Percentiles rank a stretch among this genome's conserved stretches.
These are phyloP conservation scores for Gryllus longicercus DNA, from an alignment of 2,888 invertebrate genomes.

Conservation along the genomic window DNA sequence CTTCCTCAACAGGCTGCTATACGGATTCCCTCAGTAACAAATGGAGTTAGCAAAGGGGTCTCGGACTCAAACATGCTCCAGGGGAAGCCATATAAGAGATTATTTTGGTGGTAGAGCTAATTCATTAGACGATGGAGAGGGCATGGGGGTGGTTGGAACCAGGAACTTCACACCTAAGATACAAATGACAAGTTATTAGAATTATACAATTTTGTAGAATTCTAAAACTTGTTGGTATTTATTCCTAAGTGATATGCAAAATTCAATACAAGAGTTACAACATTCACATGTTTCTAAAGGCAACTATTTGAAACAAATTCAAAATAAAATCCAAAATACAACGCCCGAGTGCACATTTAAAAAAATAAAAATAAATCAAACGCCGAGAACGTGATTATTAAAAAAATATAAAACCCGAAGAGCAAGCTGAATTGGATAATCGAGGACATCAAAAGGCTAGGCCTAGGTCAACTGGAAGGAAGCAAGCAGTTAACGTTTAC, in stretches of 20 bases:
- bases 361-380: no score
- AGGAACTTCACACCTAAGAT: slow-evolving; percentile 26
- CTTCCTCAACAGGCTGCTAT: not conserved
- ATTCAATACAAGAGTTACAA: no score
- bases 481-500: no score
- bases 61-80: slow-evolving; percentile 28
- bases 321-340: no score
- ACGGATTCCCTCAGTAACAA: slow-evolving; percentile 26
- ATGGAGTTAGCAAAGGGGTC: slow-evolving; percentile 27
- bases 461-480: no score
- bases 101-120: slow-evolving; percentile 20
- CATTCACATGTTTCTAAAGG: no score
- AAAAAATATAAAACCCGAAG: no score
- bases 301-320: no score
- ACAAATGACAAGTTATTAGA: not conserved
- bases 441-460: no score
- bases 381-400: no score
- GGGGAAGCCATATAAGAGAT: slow-evolving; percentile 29
- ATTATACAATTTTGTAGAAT: not conserved
- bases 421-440: no score
- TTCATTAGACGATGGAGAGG: slow-evolving; percentile 25
- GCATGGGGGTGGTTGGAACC: slow-evolving; percentile 33
- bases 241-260: not conserved
- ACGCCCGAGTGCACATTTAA: no score
- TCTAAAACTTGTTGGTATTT: slow-evolving; percentile 19